These are phyloP conservation scores for Orchestia grillus DNA, from an alignment of 1,140 invertebrate species.

Conservation along the genomic window DNA sequence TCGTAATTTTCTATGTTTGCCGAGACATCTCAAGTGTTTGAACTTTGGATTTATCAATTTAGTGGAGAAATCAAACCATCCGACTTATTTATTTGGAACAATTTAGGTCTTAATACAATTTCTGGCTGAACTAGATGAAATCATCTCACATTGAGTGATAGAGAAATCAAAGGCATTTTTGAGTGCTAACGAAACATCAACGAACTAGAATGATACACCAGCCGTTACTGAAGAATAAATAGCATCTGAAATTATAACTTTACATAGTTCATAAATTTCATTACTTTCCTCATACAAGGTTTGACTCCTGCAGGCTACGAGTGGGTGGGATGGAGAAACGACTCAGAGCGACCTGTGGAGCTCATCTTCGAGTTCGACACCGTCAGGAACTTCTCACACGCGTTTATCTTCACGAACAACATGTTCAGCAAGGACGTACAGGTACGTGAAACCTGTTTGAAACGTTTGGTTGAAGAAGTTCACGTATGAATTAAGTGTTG, in stretches of 20 bases:
- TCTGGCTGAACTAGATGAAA: too few species aligned
- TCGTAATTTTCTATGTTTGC: too few species aligned
- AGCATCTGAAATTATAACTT: background rate
- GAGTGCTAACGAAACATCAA: too few species aligned
- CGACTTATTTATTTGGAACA: too few species aligned
- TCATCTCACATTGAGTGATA: too few species aligned
- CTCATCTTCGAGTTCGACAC: constrained; percentile 80
- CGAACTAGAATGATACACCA: too few species aligned
- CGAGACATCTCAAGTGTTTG: too few species aligned
- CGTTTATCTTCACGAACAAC: constrained; percentile 81
- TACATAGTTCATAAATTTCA: background rate
- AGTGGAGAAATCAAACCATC: too few species aligned
- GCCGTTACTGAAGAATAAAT: background rate
- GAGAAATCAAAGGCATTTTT: too few species aligned
- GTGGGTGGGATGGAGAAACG: constrained; percentile 85
- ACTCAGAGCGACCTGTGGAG: constrained; percentile 74
- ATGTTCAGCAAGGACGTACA: constrained; percentile 76
- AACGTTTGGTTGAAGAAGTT: constrained; percentile 74
- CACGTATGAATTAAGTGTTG: constrained; percentile 73
- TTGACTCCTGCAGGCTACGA: constrained; percentile 76
- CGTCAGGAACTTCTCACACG: constrained; percentile 78
- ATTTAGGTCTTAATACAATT: too few species aligned
- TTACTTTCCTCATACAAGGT: background rate
- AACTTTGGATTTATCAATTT: too few species aligned
- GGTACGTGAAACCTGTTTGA: constrained; percentile 71